Conservation (phyloP, 2,888 invertebrate species). For the Augiades crinisus region DNA sequence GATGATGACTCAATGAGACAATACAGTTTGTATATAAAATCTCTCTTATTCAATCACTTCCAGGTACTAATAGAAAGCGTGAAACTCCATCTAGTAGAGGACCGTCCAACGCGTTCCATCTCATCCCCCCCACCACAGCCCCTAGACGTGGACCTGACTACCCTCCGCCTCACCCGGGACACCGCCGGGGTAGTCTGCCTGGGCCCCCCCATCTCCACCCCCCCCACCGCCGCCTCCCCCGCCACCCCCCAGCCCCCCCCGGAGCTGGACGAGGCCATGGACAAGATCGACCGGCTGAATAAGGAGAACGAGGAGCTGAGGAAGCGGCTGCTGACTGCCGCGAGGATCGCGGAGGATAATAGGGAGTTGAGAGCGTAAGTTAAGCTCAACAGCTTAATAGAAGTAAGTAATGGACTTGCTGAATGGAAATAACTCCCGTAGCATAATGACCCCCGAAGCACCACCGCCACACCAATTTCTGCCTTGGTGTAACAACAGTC, state of each 20-base stretch:
- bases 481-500: too few relatives aligned
- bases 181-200: constrained; percentile 88
- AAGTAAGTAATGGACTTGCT: too few relatives aligned
- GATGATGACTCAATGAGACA: too few relatives aligned
- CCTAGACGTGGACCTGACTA: constrained; percentile 86
- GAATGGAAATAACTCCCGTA: too few relatives aligned
- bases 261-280: constrained; percentile 69
- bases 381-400: too few relatives aligned
- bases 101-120: constrained; percentile 88
- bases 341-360: constrained; percentile 80
- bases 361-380: constrained; percentile 74
- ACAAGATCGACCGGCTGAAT: constrained; percentile 57
- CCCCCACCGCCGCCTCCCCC: constrained; percentile 50
- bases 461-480: too few relatives aligned
- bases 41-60: not conserved
- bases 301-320: constrained; percentile 77
- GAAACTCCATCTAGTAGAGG: constrained; percentile 89
- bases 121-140: constrained; percentile 92
- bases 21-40: too few relatives aligned
- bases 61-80: constrained; percentile 89
- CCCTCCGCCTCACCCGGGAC: constrained; percentile 86
- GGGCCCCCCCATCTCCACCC: constrained; percentile 75
- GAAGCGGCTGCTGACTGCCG: constrained; percentile 67
- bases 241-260: constrained; percentile 54
- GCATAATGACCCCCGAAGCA: too few relatives aligned